These are phyloP conservation scores for Taxidea taxus DNA, from an alignment of 2,113 vertebrate genomes.

Conservation along the genomic window DNA sequence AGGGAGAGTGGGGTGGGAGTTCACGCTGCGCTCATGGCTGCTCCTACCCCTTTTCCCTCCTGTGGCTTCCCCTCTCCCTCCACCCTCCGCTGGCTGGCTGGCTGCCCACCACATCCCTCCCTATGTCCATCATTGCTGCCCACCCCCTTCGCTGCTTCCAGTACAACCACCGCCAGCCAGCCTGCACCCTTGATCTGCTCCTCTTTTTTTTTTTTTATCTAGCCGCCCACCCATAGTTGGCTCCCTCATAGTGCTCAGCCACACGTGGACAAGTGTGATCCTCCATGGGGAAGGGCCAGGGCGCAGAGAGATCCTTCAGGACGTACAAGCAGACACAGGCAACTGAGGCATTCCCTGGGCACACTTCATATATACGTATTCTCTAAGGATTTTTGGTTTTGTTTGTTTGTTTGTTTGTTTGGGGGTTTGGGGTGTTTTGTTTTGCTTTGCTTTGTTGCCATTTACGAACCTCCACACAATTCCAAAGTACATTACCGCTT, in stretches of 20 bases:
- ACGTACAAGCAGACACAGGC: not conserved
- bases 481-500: not conserved
- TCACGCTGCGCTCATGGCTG: not conserved
- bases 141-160: not conserved
- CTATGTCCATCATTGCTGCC: not conserved
- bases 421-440: no score
- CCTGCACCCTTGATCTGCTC: not conserved
- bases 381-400: not conserved
- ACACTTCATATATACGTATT: not conserved
- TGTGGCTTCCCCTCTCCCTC: not conserved
- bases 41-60: not conserved
- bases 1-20: conserved; percentile 35
- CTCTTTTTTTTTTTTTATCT: conserved; percentile 22
- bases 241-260: not conserved
- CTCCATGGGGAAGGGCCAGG: not conserved
- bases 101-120: not conserved
- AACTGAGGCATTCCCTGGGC: not conserved
- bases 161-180: not conserved
- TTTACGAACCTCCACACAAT: not conserved
- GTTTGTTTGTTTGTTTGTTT: no score
- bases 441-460: not conserved
- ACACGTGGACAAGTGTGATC: not conserved
- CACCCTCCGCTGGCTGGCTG: not conserved
- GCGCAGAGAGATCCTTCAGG: not conserved
- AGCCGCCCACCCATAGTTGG: not conserved